A percentile compares a stretch with the other conserved stretches of the same genome.
These are phyloP conservation scores for Antigone vipio DNA, from an alignment of 2,113 vertebrate genomes.

Conservation along the genomic window DNA sequence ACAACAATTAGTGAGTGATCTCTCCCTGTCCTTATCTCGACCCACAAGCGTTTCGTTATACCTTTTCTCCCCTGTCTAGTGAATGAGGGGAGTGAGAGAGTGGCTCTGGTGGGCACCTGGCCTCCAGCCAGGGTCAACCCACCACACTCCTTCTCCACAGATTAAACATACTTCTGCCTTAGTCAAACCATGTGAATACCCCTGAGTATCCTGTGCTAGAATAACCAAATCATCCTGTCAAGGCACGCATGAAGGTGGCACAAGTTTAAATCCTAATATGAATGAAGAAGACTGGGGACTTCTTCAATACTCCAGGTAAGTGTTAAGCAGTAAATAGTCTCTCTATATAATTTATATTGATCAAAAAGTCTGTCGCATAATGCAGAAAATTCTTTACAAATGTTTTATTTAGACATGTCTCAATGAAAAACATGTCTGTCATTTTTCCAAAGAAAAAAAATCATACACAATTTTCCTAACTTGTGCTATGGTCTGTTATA, in stretches of 20 bases:
- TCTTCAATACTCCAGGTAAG: background rate
- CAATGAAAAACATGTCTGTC: background rate
- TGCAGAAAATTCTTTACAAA: background rate
- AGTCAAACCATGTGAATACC: background rate
- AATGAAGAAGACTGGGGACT: background rate
- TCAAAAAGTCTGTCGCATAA: background rate
- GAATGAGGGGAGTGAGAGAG: too few species aligned
- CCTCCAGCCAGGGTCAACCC: too few species aligned
- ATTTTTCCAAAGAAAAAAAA: background rate
- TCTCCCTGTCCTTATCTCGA: too few species aligned
- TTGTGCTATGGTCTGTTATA: background rate
- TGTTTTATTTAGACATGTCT: background rate
- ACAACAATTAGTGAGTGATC: too few species aligned
- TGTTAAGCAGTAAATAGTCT: background rate
- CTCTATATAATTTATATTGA: background rate
- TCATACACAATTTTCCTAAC: background rate
- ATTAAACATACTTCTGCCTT: background rate
- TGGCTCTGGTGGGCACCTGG: too few species aligned
- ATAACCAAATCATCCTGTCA: background rate
- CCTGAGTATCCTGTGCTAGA: background rate
- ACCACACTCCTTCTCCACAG: background rate
- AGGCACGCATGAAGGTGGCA: background rate
- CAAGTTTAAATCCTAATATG: background rate
- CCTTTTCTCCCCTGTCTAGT: too few species aligned
- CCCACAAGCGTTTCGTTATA: too few species aligned